A percentile compares a stretch with the other conserved stretches of the same genome.
phyloP scores from a whole-genome alignment of 2,797 vertebrate species.

The Falco biarmicus region DNA sequence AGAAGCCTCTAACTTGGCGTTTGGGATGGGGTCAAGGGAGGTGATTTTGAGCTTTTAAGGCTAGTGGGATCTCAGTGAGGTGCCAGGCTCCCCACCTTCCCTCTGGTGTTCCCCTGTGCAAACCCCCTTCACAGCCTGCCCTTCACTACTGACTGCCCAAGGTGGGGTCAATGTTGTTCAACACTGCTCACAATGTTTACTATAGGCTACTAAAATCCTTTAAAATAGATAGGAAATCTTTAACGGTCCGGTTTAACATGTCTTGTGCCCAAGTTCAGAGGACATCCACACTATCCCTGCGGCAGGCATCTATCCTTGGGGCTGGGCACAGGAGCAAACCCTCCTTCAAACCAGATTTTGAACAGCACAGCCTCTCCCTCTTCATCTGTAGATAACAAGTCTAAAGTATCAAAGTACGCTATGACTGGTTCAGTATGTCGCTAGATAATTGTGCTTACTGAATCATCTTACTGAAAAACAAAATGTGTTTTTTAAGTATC shows the following conservation, averaged over 20 bases:
- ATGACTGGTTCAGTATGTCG: rapidly evolving
- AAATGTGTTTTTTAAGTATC: neutral
- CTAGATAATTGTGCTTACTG: neutral
- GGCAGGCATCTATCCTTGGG: neutral
- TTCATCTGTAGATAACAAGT: neutral
- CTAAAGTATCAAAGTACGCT: neutral
- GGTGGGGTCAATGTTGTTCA: rapidly evolving
- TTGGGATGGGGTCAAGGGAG: neutral
- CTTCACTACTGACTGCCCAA: rapidly evolving
- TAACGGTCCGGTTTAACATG: neutral
- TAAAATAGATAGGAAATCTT: neutral
- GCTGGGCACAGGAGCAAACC: neutral
- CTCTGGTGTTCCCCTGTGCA: rapidly evolving
- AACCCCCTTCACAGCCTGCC: neutral
- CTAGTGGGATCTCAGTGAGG: rapidly evolving
- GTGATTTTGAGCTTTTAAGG: neutral
- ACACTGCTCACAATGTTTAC: neutral
- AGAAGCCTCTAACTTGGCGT: neutral
- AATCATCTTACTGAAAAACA: neutral
- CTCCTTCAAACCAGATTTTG: neutral
- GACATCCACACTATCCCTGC: rapidly evolving
- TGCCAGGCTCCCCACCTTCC: rapidly evolving
- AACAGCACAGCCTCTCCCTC: neutral
- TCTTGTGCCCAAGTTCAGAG: neutral
- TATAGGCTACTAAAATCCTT: neutral